A percentile compares a stretch with the other conserved stretches of the same genome.
Conservation (phyloP, 2,888 invertebrate species). For the Hanleya hanleyi region DNA sequence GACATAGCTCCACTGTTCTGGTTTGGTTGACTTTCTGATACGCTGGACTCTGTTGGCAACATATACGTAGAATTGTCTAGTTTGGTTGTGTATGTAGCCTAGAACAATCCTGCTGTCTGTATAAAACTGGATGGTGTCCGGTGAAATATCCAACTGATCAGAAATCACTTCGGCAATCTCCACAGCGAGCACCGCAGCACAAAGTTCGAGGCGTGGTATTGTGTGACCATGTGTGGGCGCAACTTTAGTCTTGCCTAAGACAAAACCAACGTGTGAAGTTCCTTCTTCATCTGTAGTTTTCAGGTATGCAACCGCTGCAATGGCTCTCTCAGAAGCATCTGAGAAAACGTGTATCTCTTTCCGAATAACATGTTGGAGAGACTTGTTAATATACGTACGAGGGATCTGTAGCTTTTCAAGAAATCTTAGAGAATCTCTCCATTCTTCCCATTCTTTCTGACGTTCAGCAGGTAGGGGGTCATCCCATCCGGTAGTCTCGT, state of each 20-base stretch:
- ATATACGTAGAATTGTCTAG: slow-evolving; percentile 24
- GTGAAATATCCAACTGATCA: not conserved
- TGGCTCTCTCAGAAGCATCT: slow-evolving; percentile 21
- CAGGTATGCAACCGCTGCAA: slow-evolving; percentile 17
- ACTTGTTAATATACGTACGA: not conserved
- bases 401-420: slow-evolving; percentile 13
- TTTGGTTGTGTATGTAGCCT: slow-evolving; percentile 9
- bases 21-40: slow-evolving; percentile 16
- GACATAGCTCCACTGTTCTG: slow-evolving; percentile 10
- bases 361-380: not conserved
- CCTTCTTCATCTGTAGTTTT: not conserved
- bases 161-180: slow-evolving; percentile 6
- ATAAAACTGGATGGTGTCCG: not conserved
- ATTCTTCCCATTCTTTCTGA: slow-evolving; percentile 28
- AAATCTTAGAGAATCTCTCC: slow-evolving; percentile 35
- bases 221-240: slow-evolving; percentile 30
- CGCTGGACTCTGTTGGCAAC: slow-evolving; percentile 19
- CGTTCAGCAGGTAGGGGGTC: slow-evolving; percentile 31
- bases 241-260: slow-evolving; percentile 28
- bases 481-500: slow-evolving; percentile 40
- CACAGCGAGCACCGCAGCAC: slow-evolving; percentile 19
- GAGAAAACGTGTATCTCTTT: slow-evolving; percentile 17
- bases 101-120: slow-evolving; percentile 8
- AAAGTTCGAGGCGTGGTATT: slow-evolving; percentile 27
- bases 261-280: not conserved